Base-by-base conservation (phyloP, 2,113 vertebrate species). In the Maccullochella peelii region DNA sequence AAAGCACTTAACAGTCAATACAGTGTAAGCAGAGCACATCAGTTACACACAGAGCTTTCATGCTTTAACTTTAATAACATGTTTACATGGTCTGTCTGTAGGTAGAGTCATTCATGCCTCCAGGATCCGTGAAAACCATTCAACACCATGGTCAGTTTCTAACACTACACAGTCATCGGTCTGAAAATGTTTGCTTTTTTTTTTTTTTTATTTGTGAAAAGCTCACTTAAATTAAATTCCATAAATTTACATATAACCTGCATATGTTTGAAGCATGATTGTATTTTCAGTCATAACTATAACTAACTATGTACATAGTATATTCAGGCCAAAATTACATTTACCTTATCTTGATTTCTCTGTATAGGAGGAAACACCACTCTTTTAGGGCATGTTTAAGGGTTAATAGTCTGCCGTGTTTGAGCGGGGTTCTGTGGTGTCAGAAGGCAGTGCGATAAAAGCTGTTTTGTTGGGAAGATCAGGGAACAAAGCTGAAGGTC, bases 391-490 rank as follows among this genome's bases (percentile, higher is more conserved):
- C 6, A 16, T 63, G 40, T 77, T 71, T 11, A 68, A 57, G 75
- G 82, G 76, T 83, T 82, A 86, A 83, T 30, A 14, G 73, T 71
- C 1, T 54, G 67, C n/a, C 6, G 6, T 77, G 79, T 86, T 59
- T 68, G 68, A 62, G 8, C 33, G 44, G 40, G 44, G 73, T 23
- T 66, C 18, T 23, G 50, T 25, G 1, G 76, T 73, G 82, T 87
- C 78, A 70, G 55, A 77, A 75, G 83, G 47, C 72, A 84, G 75
- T 36, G 84, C 15, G 65, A 91, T 72, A 87, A 88, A 90, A 88
- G 89, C 79, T 81, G 90, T 90, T 92, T 90, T 89, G 90, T 89
- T 79, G 76, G 62, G 65, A 81, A 91, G 88, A 94, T 92, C 88
- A 90, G 82, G 83, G 72, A 87, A 86, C 62, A 86, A 87, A 91